phyloP scores from a whole-genome alignment of 2,113 vertebrate genomes.

The Phyllostomus discolor region DNA sequence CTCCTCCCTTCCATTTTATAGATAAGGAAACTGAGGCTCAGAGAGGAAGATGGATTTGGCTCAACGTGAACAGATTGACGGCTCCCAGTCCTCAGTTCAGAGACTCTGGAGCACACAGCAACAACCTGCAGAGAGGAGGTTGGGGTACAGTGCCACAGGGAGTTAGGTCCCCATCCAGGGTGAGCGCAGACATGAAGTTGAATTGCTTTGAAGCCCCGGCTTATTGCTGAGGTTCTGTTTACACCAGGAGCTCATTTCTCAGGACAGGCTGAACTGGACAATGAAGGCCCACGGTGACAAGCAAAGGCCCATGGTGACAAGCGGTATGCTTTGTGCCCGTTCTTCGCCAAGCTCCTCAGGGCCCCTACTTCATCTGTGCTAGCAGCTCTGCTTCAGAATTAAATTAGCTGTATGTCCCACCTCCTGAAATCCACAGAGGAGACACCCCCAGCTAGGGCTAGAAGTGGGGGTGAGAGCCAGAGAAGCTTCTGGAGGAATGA shows the following conservation, averaged over 20 bases:
- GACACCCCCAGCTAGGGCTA: background rate
- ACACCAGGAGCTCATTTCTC: background rate
- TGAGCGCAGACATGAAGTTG: accelerated
- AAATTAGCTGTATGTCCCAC: background rate
- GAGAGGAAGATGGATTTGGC: background rate
- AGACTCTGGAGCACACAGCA: background rate
- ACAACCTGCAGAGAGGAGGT: background rate
- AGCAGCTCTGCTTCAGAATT: background rate
- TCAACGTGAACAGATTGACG: background rate
- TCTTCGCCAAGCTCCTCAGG: accelerated
- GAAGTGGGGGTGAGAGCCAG: background rate
- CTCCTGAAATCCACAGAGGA: background rate
- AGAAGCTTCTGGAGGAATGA: background rate
- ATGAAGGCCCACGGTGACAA: background rate
- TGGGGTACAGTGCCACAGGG: accelerated
- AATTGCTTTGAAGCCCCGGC: background rate
- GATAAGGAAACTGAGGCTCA: background rate
- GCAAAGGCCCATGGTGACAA: background rate
- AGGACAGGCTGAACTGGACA: background rate
- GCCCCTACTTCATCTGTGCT: accelerated
- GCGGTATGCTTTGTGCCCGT: background rate
- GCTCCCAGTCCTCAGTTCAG: background rate
- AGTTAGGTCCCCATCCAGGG: background rate
- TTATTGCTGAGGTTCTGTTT: background rate
- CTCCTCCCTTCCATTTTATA: background rate